Conservation (phyloP, 2,113 vertebrate species). For the Zosterops hypoxanthus region DNA sequence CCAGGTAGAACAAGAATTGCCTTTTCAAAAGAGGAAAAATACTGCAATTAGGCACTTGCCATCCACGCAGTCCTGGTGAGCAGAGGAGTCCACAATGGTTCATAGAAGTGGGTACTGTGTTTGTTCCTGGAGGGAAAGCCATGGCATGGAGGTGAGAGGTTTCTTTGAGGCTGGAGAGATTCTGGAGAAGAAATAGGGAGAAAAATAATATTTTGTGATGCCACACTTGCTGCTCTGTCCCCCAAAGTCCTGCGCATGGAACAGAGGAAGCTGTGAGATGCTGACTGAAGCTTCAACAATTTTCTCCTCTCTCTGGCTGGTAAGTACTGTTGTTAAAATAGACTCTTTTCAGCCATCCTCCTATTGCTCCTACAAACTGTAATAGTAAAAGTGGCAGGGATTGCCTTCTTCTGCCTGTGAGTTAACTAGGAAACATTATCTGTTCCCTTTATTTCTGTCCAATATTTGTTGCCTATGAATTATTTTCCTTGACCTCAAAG, state of each 20-base stretch:
- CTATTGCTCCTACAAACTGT: background rate
- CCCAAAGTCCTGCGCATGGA: fast-evolving
- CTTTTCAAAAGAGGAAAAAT: background rate
- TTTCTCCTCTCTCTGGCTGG: background rate
- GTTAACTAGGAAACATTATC: background rate
- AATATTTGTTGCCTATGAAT: background rate
- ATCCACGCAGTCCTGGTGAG: fast-evolving
- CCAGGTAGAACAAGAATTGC: background rate
- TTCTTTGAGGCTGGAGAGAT: background rate
- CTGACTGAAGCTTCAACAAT: background rate
- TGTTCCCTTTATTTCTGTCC: background rate
- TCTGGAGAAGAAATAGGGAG: background rate
- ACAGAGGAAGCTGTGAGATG: background rate
- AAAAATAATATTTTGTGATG: background rate
- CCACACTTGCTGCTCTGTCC: fast-evolving
- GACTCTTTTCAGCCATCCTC: background rate
- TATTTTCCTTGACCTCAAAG: background rate
- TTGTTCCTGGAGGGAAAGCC: background rate
- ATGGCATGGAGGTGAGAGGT: background rate
- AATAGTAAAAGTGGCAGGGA: background rate
- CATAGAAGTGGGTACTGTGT: background rate
- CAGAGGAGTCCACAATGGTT: background rate
- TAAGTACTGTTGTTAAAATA: background rate
- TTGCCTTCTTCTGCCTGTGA: background rate
- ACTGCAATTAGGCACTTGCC: background rate